A percentile compares a stretch with the other conserved stretches of the same genome.
Conservation (phyloP, 1,140 invertebrate species). For the Tenebrio molitor region DNA sequence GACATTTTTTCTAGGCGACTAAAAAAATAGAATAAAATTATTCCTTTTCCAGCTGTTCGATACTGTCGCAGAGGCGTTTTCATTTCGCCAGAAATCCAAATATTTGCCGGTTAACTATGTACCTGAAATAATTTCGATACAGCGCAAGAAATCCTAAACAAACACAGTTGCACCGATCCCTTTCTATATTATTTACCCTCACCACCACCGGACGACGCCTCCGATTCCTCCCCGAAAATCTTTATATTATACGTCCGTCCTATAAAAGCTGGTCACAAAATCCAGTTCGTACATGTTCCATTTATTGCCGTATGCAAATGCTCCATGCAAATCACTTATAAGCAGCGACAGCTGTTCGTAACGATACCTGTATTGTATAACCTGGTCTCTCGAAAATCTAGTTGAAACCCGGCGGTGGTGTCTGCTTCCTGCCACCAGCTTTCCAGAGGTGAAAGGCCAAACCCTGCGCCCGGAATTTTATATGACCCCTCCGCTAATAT, state of each 20-base stretch:
- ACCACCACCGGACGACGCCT: neutral
- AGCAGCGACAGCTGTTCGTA: slow-evolving; percentile 52
- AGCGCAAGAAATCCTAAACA: slow-evolving; percentile 34
- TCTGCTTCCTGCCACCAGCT: neutral
- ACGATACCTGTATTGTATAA: slow-evolving; percentile 45
- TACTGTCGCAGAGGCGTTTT: too few species aligned
- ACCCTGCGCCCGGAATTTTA: slow-evolving; percentile 14
- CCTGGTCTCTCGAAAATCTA: slow-evolving; percentile 24
- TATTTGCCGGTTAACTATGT: slow-evolving; percentile 25
- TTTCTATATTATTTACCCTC: slow-evolving; percentile 23
- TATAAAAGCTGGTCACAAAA: slow-evolving; percentile 17
- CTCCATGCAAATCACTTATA: slow-evolving; percentile 53
- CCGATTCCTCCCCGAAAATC: too few species aligned
- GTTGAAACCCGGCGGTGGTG: neutral
- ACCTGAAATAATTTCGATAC: slow-evolving; percentile 34
- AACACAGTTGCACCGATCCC: slow-evolving; percentile 15
- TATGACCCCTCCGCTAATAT: slow-evolving; percentile 7
- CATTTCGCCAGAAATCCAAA: slow-evolving; percentile 19
- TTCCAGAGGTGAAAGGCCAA: slow-evolving; percentile 25
- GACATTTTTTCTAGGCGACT: too few species aligned
- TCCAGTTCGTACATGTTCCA: slow-evolving; percentile 18
- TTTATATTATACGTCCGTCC: slow-evolving; percentile 1
- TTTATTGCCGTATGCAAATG: slow-evolving; percentile 46
- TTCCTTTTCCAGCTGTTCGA: too few species aligned
- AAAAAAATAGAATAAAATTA: too few species aligned